Evolutionary conservation across 2,797 vertebrate species (phyloP), one percentile per base, ranked within the genome.

Genomic region (Parauchenoglanis punctatus): DNA sequence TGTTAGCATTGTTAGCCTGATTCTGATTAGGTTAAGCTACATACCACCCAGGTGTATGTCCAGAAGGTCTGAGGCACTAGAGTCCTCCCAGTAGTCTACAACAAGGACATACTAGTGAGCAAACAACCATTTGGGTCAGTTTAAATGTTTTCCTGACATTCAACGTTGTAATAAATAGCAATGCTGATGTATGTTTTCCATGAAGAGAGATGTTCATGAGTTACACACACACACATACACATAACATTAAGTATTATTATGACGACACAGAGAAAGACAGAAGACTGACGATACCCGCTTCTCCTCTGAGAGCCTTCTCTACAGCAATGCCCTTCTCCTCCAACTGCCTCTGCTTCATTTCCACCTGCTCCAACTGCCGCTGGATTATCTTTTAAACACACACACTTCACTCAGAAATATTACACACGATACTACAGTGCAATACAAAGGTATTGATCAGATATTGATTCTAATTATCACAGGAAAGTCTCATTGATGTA

Each of bases 81-180:
- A 96, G 90, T 99, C 98, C 95, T 96, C 98, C 97, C 97, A 99
- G 95, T 97, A 98, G 96, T 99, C 98, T 99, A 97, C 91, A 97
- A 96, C 93, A 96, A 96, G 95, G 96, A 96, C 95, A 95, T 23
- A 94, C 94, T 94, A 95, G 93, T 96, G 93, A 96, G 92, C 92
- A 94, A 96, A 61, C 65, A 84, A 81, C 81, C 70, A 67, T 65
- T 63, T 68, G 7, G 76, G 49, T 58, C 44, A 1, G 67, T 56
- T 28, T 35, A 46, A 61, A 86, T 11, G 35, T 44, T 58, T 58
- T 81, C 58, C 80, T 81, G 40, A 63, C 23, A 61, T 46, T 61
- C n/a, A 44, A 63, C 10, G 8, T n/a, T 46, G 6, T 44, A 44
- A 44, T n/a, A 61, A 81, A 40, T 25, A 61, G 23, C 11, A 44